A percentile compares a stretch with the other conserved stretches of the same genome.
These are phyloP conservation scores for Rhogogaster chlorosoma DNA, from an alignment of 2,888 invertebrate genomes.

Conservation along the genomic window DNA sequence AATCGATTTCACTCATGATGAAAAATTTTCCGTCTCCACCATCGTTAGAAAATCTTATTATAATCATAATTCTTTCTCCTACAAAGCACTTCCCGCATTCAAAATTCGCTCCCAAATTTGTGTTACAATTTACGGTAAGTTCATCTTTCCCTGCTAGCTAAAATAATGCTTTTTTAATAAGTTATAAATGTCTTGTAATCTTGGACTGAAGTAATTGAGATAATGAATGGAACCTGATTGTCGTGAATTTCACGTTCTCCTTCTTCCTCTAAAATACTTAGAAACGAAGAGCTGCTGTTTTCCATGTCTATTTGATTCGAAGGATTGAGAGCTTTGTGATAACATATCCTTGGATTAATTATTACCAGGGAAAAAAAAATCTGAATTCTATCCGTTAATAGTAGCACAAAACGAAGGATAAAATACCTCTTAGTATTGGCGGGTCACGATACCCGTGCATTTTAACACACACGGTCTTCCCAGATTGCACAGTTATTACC, in stretches of 20 bases:
- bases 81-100: constrained; percentile 77
- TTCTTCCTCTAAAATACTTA: constrained; percentile 12
- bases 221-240: neutral
- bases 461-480: constrained; percentile 65
- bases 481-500: constrained; percentile 70
- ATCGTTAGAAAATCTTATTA: constrained; percentile 72
- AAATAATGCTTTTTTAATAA: neutral
- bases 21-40: constrained; percentile 77
- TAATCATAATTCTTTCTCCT: constrained; percentile 70
- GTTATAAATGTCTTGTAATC: neutral
- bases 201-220: neutral
- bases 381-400: neutral
- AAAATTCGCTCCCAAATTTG: constrained; percentile 64
- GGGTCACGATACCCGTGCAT: constrained; percentile 72
- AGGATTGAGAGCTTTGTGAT: constrained; percentile 5
- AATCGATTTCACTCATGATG: constrained; percentile 77
- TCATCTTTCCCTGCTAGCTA: neutral
- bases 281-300: neutral
- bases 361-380: neutral
- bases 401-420: constrained; percentile 50
- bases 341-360: neutral
- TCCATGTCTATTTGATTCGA: neutral
- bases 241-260: neutral
- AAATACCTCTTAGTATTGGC: constrained; percentile 72
- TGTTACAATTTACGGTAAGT: neutral